phyloP scores from a whole-genome alignment of 2,888 invertebrate genomes.

The Sesia apiformis region DNA sequence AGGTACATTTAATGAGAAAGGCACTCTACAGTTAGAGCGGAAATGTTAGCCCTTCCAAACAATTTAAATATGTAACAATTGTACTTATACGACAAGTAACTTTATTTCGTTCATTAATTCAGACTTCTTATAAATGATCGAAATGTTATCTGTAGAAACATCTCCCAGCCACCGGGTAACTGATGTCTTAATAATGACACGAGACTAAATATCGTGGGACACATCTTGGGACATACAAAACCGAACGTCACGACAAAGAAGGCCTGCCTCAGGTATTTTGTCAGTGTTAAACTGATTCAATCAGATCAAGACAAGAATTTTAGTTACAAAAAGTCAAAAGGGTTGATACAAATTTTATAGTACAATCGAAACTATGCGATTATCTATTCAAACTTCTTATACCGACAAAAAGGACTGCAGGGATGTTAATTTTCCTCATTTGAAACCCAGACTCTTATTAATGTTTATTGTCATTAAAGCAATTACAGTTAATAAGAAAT shows the following conservation, averaged over 20 bases:
- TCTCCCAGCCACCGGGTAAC: constrained; percentile 68
- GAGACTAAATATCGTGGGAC: constrained; percentile 63
- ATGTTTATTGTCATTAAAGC: constrained; percentile 47
- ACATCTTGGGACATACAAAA: constrained; percentile 51
- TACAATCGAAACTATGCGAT: not conserved
- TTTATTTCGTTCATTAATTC: constrained; percentile 35
- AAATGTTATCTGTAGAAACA: constrained; percentile 49
- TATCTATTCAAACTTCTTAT: not conserved
- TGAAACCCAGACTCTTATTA: constrained; percentile 36
- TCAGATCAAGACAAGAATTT: constrained; percentile 40
- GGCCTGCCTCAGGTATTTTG: constrained; percentile 62
- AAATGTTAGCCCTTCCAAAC: too few species aligned
- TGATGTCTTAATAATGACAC: constrained; percentile 72
- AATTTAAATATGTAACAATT: too few species aligned
- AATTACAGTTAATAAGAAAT: constrained; percentile 31
- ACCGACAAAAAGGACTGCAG: constrained; percentile 17
- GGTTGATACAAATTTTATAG: constrained; percentile 44
- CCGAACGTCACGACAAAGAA: constrained; percentile 56
- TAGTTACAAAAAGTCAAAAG: constrained; percentile 45
- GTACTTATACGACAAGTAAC: not conserved
- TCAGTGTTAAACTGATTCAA: constrained; percentile 69
- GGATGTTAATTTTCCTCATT: constrained; percentile 51
- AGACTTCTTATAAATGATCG: constrained; percentile 48
- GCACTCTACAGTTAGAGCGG: too few species aligned
- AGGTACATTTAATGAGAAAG: too few species aligned